Evolutionary conservation across 2,113 vertebrate genomes (phyloP).

Genomic region (Columbina picui): DNA sequence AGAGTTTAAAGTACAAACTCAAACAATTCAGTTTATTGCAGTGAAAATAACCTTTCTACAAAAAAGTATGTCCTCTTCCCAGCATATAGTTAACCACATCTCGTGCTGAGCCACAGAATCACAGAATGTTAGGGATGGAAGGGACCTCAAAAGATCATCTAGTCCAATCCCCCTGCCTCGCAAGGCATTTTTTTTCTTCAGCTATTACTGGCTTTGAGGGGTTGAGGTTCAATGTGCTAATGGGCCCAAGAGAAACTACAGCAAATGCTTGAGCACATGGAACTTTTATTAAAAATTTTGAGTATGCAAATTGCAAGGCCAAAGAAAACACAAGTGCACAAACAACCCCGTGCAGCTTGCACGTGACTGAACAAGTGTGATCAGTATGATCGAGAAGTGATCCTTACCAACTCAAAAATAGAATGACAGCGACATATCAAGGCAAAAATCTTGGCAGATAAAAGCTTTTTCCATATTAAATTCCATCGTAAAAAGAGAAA

Average conservation of each 20-base stretch:
- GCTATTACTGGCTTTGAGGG: neutral
- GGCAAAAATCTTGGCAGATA: neutral
- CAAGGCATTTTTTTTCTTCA: neutral
- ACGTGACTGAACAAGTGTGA: neutral
- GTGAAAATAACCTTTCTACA: neutral
- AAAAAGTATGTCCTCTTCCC: neutral
- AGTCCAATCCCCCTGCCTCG: too few species aligned
- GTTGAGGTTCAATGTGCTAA: neutral
- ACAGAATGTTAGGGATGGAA: too few species aligned
- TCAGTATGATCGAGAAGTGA: neutral
- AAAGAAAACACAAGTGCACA: fast-evolving
- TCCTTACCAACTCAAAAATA: neutral
- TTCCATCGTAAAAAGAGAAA: neutral
- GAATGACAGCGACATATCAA: fast-evolving
- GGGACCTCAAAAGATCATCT: too few species aligned
- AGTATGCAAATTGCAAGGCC: neutral
- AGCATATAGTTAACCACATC: fast-evolving
- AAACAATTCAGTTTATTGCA: neutral
- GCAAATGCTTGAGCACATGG: neutral
- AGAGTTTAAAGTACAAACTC: neutral
- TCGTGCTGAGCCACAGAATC: neutral
- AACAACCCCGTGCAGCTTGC: neutral
- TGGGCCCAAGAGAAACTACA: neutral
- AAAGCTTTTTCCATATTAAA: neutral
- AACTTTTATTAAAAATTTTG: neutral